Percentiles rank a stretch among this genome's conserved stretches.
Conservation (phyloP, 1,140 invertebrate genomes). For the Mercenaria mercenaria region DNA sequence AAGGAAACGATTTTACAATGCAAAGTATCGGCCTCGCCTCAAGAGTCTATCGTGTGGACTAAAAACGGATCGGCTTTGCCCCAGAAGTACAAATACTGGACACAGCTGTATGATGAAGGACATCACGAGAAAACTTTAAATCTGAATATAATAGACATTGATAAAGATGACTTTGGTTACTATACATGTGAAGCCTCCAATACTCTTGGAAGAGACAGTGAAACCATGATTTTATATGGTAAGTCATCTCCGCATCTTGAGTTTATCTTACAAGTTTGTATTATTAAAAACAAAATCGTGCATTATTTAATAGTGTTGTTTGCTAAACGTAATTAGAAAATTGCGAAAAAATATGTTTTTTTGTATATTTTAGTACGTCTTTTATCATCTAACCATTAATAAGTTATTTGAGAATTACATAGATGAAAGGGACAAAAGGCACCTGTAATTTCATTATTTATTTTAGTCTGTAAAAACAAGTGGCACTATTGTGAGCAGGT, state of each 20-base stretch:
- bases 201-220: conserved; percentile 94
- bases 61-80: conserved; percentile 88
- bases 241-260: conserved; percentile 86
- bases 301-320: no score
- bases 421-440: no score
- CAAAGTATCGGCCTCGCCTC: conserved; percentile 95
- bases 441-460: no score
- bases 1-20: conserved; percentile 90
- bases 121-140: conserved; percentile 94
- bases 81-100: conserved; percentile 84
- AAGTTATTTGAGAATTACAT: no score
- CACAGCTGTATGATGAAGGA: conserved; percentile 90
- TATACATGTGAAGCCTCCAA: conserved; percentile 97
- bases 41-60: conserved; percentile 95
- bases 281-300: no score
- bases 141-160: conserved; percentile 93
- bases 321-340: no score
- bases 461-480: no score
- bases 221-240: conserved; percentile 94
- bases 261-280: background rate
- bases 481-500: no score
- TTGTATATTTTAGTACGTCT: no score
- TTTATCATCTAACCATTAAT: no score
- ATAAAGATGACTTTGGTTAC: conserved; percentile 92
- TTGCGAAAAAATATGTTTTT: no score